Conservation (phyloP, 1,140 invertebrate species). For the Habropoda laboriosa region DNA sequence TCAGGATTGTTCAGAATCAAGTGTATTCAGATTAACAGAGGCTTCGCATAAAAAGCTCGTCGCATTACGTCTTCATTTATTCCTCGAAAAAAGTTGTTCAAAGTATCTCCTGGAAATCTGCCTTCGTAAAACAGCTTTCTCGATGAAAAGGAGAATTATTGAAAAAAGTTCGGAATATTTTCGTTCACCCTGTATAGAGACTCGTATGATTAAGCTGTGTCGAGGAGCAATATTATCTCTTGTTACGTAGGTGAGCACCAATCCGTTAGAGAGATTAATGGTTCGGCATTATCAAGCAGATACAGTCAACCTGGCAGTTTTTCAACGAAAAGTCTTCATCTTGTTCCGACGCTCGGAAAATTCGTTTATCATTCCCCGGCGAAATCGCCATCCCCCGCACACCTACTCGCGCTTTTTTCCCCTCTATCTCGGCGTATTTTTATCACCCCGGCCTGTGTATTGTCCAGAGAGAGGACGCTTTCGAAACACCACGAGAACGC, state of each 20-base stretch:
- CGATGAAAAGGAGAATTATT: no score
- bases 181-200: no score
- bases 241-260: background rate
- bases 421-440: background rate
- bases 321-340: conserved; percentile 19
- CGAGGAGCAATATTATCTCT: conserved; percentile 14
- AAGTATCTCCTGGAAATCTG: no score
- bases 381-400: background rate
- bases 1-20: background rate
- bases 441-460: background rate
- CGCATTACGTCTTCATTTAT: background rate
- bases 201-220: background rate
- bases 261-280: conserved; percentile 48
- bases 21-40: no score
- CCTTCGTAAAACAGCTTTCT: no score
- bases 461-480: no score
- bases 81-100: background rate
- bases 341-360: conserved; percentile 14
- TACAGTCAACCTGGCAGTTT: conserved; percentile 5
- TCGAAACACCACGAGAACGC: no score
- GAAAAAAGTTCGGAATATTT: no score
- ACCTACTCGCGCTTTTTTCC: background rate
- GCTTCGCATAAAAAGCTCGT: background rate
- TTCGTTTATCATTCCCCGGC: conserved; percentile 24
- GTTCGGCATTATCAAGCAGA: conserved; percentile 10